Conservation (phyloP, 2,113 vertebrate genomes). For the Chionodraco myersi region DNA sequence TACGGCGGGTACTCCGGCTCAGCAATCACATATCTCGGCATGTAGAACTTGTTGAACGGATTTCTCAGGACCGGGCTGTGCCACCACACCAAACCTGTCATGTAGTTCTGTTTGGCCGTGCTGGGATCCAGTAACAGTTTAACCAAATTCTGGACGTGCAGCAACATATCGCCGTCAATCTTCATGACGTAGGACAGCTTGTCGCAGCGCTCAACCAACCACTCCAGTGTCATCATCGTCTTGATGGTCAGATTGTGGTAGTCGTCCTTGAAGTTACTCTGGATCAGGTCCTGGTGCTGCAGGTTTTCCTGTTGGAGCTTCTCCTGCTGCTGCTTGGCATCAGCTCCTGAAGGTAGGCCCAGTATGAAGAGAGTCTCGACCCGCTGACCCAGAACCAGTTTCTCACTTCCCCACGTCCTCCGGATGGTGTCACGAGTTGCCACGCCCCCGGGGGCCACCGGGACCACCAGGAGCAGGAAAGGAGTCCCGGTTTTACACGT, state of each 20-base stretch:
- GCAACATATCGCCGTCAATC: conserved; percentile 91
- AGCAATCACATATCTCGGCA: too few relatives aligned
- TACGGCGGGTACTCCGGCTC: too few relatives aligned
- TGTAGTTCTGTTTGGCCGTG: conserved; percentile 85
- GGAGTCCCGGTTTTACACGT: conserved; percentile 63
- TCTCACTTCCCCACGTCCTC: conserved; percentile 79
- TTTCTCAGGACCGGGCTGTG: too few relatives aligned
- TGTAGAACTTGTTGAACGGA: too few relatives aligned
- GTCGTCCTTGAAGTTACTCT: conserved; percentile 80
- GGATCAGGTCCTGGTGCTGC: conserved; percentile 80
- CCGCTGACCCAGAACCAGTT: conserved; percentile 54
- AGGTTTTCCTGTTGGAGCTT: conserved; percentile 71
- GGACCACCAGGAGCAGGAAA: conserved; percentile 81
- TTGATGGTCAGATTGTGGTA: conserved; percentile 86
- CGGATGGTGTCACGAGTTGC: conserved; percentile 69
- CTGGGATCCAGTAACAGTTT: conserved; percentile 86
- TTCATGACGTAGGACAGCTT: conserved; percentile 86
- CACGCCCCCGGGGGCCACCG: conserved; percentile 42
- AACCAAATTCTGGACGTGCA: conserved; percentile 89
- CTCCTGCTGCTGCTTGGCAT: conserved; percentile 3
- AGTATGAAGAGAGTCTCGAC: conserved; percentile 77
- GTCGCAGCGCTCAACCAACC: conserved; percentile 78
- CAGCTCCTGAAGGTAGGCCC: conserved; percentile 55
- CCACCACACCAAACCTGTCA: conserved; percentile 84
- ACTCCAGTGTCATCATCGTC: conserved; percentile 85